Evolutionary conservation across 2,888 invertebrate genomes (phyloP).

Genomic region (Drosophila pseudotakahashii): DNA sequence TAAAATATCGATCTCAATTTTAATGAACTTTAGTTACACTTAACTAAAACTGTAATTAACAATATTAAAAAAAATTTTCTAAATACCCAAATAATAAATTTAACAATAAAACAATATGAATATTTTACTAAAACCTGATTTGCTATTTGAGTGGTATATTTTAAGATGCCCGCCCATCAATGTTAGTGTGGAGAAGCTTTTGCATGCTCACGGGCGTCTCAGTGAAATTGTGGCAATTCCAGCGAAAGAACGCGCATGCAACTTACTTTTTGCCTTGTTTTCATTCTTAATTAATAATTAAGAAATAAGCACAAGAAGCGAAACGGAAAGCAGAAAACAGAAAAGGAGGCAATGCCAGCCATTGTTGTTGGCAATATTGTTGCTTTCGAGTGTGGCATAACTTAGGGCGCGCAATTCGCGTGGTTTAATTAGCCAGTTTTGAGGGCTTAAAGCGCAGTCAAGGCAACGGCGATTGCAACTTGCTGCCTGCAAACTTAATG

Average conservation of each 20-base stretch:
- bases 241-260: slow-evolving; percentile 67
- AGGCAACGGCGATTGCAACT: slow-evolving; percentile 16
- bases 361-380: slow-evolving; percentile 27
- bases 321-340: slow-evolving; percentile 24
- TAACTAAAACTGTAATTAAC: no score
- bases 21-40: no score
- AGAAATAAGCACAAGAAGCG: slow-evolving; percentile 71
- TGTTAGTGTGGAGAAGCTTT: slow-evolving; percentile 36
- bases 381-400: slow-evolving; percentile 59
- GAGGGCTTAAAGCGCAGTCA: slow-evolving; percentile 54
- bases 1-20: no score
- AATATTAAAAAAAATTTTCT: no score
- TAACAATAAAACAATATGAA: not conserved
- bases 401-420: slow-evolving; percentile 65
- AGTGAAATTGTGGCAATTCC: slow-evolving; percentile 73
- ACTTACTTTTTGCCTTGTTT: slow-evolving; percentile 73
- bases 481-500: slow-evolving; percentile 49
- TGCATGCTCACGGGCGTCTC: slow-evolving; percentile 63
- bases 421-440: slow-evolving; percentile 65
- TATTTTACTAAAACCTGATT: no score
- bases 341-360: slow-evolving; percentile 26
- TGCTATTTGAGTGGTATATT: not conserved
- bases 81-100: no score
- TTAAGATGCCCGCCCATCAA: not conserved
- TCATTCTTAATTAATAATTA: slow-evolving; percentile 79